Evolutionary conservation across 2,113 vertebrate species (phyloP), one percentile per base, ranked within the genome.

Genomic region (Tetrax tetrax): DNA sequence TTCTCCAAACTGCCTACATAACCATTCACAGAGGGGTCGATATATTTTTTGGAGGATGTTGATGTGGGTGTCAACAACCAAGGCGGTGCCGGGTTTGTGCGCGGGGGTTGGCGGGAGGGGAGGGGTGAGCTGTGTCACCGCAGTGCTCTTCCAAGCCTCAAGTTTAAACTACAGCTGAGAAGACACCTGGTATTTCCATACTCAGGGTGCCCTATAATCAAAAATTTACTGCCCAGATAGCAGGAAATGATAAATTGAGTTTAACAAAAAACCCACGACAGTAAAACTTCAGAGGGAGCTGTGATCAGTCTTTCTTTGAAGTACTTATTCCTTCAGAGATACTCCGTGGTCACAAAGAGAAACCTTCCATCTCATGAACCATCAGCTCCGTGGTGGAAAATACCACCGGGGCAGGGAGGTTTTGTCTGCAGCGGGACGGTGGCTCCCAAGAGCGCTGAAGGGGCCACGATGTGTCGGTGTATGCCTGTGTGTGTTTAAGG

Each of bases 391-490:
- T 1, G 28, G 37, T 2, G 8, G 60, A 54, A 59, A 37, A 17
- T 13, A 51, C 35, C 38, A 16, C 24, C 5, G 15, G 61, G 22
- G 21, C 47, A 14, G 10, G 18, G 20, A 56, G 23, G 15, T 6
- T 35, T 22, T 22, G 16, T 27, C 65, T 59, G 29, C 74, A 10
- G 53, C 2, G 4, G 66, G 51, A 25, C 2, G 0, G 63, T 11
- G 47, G 35, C 64, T 71, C 27, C 51, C 19, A 27, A 3, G n/a
- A 33, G 29, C 14, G 0, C 24, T 4, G 43, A 20, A 35, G 33
- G 17, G 37, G 43, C 4, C 4, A 3, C 16, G 31, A 6, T 0
- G 0, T 14, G 63, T 18, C 1, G 0, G 35, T 1, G 2, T 35
- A 0, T 4, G 51, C 19, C 56, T 19, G 9, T 5, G 2, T 4